Conservation (phyloP, 2,113 vertebrate species). For the Eurystomus gularis region DNA sequence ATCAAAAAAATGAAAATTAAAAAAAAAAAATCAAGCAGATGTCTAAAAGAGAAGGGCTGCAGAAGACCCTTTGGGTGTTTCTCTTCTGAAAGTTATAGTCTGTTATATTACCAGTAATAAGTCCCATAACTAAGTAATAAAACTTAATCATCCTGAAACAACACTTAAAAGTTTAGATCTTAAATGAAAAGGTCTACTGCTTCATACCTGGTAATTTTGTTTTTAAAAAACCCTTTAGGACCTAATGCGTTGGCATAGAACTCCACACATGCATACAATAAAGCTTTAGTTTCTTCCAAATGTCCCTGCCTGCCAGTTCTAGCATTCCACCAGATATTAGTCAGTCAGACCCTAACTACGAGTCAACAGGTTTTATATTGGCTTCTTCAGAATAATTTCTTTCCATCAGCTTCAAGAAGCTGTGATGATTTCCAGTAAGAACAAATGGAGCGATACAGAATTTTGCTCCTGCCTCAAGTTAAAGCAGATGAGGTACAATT, state of each 20-base stretch:
- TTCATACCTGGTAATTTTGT: not conserved
- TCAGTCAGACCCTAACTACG: not conserved
- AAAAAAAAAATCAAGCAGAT: too few species aligned
- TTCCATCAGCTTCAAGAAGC: not conserved
- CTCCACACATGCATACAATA: not conserved
- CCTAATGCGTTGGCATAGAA: not conserved
- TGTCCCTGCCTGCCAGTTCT: not conserved
- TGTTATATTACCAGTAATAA: not conserved
- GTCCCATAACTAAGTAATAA: not conserved
- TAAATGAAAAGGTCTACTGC: not conserved
- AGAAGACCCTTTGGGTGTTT: not conserved
- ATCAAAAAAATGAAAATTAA: too few species aligned
- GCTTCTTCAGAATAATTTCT: not conserved
- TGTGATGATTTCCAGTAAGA: not conserved
- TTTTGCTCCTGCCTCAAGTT: not conserved
- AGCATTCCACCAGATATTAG: not conserved
- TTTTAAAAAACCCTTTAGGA: not conserved
- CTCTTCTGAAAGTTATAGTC: not conserved
- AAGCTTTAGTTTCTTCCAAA: not conserved
- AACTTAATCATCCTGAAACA: not conserved
- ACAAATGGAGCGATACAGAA: not conserved
- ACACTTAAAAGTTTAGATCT: not conserved
- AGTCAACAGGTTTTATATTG: not conserved
- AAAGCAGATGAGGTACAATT: not conserved
- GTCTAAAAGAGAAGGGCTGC: not conserved